Base-by-base conservation (phyloP, 2,113 vertebrate species). In the Gymnocephalus cernua region DNA sequence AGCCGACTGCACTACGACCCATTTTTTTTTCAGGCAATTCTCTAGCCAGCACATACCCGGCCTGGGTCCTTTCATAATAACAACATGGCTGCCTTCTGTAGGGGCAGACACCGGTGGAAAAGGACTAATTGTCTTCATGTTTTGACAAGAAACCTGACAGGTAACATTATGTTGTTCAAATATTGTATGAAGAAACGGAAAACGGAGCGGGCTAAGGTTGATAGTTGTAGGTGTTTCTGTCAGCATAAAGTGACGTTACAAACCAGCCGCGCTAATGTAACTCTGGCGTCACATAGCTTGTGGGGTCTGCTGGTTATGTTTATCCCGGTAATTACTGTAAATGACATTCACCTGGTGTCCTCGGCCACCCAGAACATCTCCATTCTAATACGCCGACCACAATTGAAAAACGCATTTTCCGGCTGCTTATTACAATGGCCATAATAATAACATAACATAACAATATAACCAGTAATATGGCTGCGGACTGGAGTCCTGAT, bases 61-160 rank as follows among this genome's bases (percentile, higher is more conserved):
- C 2, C 15, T 2, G 73, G 92, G 94, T 94, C 95, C 91, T 94
- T 89, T 80, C 27, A 50, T 27, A 76, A 86, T 12, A 92, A 92
- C 92, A 93, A 86, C 79, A 95, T 95, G 95, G 95, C 95, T 1
- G 92, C 90, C 68, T 67, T 95, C 70, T 91, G 80, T 6, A 88
- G 81, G 71, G 75, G 78, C n/a, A 93, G 84, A 54, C 86, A 90
- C 86, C 83, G 91, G 68, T 93, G 93, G 85, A 95, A 91, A 83
- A 82, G 16, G n/a, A 54, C 74, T 11, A 67, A 51, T 1, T 79
- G 54, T 58, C 77, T 84, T 1, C 71, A 64, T 12, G 25, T 84
- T 54, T 71, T 78, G 10, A 76, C 77, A 47, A 91, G 94, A 91
- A 87, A 65, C 21, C 59, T 94, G 15, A 84, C 95, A 83, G 94